phyloP scores from a whole-genome alignment of 2,113 vertebrate species.

The Protobothrops mucrosquamatus region DNA sequence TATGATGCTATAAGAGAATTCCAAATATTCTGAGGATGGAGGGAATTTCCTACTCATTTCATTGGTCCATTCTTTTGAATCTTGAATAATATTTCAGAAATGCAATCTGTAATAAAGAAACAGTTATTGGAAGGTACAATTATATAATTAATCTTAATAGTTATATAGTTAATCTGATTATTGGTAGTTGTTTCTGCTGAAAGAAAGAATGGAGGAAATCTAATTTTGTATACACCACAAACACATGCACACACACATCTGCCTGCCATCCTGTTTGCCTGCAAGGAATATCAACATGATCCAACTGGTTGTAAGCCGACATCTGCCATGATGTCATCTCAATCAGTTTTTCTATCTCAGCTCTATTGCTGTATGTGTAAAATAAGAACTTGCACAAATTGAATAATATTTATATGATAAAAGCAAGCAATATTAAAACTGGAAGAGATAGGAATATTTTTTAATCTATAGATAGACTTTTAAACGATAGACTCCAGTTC shows the following conservation, averaged over 20 bases:
- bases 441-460: background rate
- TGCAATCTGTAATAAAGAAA: background rate
- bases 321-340: background rate
- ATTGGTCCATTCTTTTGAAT: conserved; percentile 7
- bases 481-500: background rate
- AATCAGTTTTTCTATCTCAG: background rate
- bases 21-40: conserved; percentile 23
- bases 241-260: background rate
- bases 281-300: background rate
- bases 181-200: background rate
- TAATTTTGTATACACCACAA: background rate
- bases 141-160: background rate
- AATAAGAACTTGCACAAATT: background rate
- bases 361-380: background rate
- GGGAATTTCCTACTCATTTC: conserved; percentile 11
- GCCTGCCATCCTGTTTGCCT: background rate
- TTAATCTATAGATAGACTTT: background rate
- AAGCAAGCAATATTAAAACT: background rate
- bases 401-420: background rate
- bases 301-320: background rate
- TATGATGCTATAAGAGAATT: conserved; percentile 41
- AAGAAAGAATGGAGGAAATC: background rate
- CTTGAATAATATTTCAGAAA: conserved; percentile 37
- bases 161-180: background rate
- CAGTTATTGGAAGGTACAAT: conserved; percentile 5